These are phyloP conservation scores for Oryzias celebensis DNA, from an alignment of 2,113 vertebrate species.

Conservation along the genomic window DNA sequence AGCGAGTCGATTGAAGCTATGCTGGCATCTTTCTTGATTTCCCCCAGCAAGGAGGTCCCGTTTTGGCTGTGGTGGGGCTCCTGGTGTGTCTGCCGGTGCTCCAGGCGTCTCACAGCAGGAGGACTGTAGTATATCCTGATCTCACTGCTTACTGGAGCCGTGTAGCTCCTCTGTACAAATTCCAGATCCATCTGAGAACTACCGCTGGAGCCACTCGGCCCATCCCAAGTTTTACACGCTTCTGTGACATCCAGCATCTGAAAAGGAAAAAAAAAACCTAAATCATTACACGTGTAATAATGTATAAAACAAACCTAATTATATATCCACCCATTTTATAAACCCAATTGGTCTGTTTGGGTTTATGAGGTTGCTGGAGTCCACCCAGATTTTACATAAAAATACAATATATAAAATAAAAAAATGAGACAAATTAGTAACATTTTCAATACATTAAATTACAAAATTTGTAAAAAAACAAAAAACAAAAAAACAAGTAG, in stretches of 20 bases:
- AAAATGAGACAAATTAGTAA: too few relatives aligned
- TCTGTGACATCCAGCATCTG: constrained; percentile 65
- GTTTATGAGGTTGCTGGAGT: too few relatives aligned
- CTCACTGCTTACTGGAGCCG: constrained; percentile 91
- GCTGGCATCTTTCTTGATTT: not conserved
- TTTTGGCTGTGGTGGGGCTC: constrained; percentile 27
- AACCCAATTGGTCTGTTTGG: too few relatives aligned
- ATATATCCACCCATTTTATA: too few relatives aligned
- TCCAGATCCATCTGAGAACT: constrained; percentile 75
- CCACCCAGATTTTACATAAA: too few relatives aligned
- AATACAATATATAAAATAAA: too few relatives aligned
- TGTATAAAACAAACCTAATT: too few relatives aligned
- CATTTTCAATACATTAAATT: not conserved
- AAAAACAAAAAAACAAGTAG: not conserved
- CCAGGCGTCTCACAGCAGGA: constrained; percentile 84
- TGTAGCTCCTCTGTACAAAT: constrained; percentile 91
- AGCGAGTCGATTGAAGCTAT: not conserved
- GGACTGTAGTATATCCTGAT: constrained; percentile 98
- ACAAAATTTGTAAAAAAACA: not conserved
- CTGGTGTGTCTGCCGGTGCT: constrained; percentile 62
- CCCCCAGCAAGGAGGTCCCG: constrained; percentile 20
- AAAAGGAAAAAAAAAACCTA: not conserved
- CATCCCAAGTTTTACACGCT: constrained; percentile 84
- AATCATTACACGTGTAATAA: too few relatives aligned
- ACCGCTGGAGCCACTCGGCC: constrained; percentile 72